Evolutionary conservation across 2,797 vertebrate species (phyloP).

Genomic region (Eurystomus glaucurus): DNA sequence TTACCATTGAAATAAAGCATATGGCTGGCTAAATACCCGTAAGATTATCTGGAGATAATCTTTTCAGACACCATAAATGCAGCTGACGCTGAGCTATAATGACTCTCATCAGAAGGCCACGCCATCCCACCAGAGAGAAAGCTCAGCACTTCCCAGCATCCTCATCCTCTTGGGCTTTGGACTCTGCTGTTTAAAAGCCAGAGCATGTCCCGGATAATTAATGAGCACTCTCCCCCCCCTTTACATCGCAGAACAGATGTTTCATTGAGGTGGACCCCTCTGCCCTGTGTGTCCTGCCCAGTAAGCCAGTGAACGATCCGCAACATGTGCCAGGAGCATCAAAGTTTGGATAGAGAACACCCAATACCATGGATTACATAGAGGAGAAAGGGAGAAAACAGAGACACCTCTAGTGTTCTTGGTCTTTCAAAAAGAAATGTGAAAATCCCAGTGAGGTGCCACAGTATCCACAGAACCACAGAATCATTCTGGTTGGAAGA

Average conservation of each 20-base stretch:
- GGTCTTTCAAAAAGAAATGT: background rate
- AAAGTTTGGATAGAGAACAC: background rate
- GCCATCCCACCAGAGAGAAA: background rate
- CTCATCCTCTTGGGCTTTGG: background rate
- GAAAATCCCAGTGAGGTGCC: background rate
- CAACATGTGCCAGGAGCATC: fast-evolving
- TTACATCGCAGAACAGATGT: too few species aligned
- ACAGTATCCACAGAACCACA: background rate
- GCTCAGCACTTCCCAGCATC: constrained; percentile 13
- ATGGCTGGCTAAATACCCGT: constrained; percentile 67
- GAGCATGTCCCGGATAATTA: background rate
- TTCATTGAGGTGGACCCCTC: background rate
- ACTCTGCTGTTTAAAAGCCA: background rate
- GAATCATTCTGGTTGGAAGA: background rate
- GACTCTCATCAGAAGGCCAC: constrained; percentile 20
- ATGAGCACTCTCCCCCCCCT: background rate
- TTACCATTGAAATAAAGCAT: constrained; percentile 69
- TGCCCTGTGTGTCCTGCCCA: fast-evolving
- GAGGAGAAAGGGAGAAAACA: background rate
- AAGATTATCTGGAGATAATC: constrained; percentile 78
- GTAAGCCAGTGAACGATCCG: background rate
- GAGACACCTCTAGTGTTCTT: background rate
- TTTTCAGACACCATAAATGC: constrained; percentile 61
- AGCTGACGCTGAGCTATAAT: constrained; percentile 42
- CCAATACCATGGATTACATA: fast-evolving